Base-by-base conservation (phyloP, 1,140 invertebrate species). In the Trichonephila inaurata region DNA sequence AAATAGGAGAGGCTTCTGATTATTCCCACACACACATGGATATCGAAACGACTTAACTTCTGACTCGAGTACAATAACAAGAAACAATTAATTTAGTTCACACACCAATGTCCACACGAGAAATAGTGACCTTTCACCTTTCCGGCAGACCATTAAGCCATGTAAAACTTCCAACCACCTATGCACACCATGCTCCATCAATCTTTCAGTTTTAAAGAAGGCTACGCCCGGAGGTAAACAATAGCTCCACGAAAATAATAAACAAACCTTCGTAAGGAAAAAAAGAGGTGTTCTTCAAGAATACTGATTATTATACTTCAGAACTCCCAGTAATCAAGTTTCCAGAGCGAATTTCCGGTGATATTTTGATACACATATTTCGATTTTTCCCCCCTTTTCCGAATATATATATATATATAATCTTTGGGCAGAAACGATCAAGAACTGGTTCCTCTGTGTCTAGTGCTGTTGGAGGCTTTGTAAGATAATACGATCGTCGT, bases 171-270 rank as follows among this genome's bases (percentile, higher is more conserved):
- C 21, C 83, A 85, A 28, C 24, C 72, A 77, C 83, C 51, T 85
- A n/a, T 85, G 21, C 83, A 28, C 19, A 24, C 12, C 33, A 40
- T 44, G 19, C 61, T 88, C 40, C 62, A 88, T 88, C 86, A 88
- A 88, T 88, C 86, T 88, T 28, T 21, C 24, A 88, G 8, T 33
- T 89, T 58, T 72, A 77, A 89, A 18, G 88, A 89, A 89, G 88
- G 51, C 88, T 66, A 89, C 88, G 88, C 88, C 88, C 66, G 10
- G 10, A 51, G 40, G 44, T 72, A 58, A 62, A 89, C 88, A 89
- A 89, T 89, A 60, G 88, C 33, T 16, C 40, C 62, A 60, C 61
- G n/a, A 89, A 89, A 58, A 89, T 89, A 89, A 89, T 58, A 69
- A 89, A 89, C 64, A 72, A 72, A n/a, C 21, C 19, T 24, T 33